phyloP scores from a whole-genome alignment of 2,113 vertebrate species.

The Climacteris rufus region DNA sequence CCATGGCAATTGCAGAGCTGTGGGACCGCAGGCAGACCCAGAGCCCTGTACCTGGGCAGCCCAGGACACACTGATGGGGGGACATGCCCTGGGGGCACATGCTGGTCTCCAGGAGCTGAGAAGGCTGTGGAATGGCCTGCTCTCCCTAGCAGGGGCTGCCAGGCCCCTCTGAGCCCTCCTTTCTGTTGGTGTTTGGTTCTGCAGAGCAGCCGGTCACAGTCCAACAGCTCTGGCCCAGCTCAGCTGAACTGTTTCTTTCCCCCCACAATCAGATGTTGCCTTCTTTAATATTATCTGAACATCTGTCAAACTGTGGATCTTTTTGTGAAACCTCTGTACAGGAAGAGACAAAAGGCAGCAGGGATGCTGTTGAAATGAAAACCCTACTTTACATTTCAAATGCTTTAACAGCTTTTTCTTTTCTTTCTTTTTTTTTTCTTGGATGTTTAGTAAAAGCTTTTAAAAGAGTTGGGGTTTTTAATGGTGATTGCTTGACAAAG shows the following conservation, averaged over 20 bases:
- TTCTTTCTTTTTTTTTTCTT: background rate
- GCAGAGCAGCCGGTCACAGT: background rate
- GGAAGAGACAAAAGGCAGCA: conserved; percentile 38
- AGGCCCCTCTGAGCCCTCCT: background rate
- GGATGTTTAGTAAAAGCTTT: conserved; percentile 24
- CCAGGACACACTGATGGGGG: background rate
- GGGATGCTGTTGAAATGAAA: conserved; percentile 39
- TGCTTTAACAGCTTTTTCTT: background rate
- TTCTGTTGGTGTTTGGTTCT: rapidly evolving
- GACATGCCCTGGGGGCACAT: background rate
- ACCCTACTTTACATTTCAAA: conserved; percentile 55
- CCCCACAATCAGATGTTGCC: background rate
- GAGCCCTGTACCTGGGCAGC: no score
- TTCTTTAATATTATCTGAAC: background rate
- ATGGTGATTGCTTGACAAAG: background rate
- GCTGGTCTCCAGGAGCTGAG: background rate
- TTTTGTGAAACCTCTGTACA: conserved; percentile 26
- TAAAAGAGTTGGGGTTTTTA: background rate
- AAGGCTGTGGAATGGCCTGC: background rate
- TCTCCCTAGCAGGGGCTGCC: background rate
- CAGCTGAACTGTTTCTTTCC: background rate
- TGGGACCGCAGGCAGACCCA: background rate
- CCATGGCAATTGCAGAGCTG: background rate
- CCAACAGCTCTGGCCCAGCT: background rate
- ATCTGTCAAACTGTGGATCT: conserved; percentile 31